These are phyloP conservation scores for Poeciliopsis retropinna DNA, from an alignment of 2,113 vertebrate species.

Conservation along the genomic window DNA sequence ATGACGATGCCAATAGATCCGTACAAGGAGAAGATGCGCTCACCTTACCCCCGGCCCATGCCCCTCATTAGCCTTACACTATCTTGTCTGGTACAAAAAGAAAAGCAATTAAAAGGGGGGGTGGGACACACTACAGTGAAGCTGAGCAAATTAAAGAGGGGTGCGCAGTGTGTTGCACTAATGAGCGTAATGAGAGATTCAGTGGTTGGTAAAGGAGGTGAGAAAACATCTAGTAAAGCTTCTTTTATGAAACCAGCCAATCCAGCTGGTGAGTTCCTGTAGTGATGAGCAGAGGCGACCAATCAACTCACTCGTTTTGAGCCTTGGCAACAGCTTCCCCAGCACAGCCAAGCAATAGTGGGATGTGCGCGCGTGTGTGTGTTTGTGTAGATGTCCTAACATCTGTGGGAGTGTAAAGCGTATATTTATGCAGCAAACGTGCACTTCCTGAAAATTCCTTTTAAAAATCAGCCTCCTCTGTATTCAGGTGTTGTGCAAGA, in stretches of 20 bases:
- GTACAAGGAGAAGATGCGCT: neutral
- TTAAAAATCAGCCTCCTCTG: conserved; percentile 40
- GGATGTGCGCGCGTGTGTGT: conserved; percentile 47
- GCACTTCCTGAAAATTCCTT: conserved; percentile 26
- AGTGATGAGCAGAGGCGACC: conserved; percentile 74
- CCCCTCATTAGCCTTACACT: conserved; percentile 23
- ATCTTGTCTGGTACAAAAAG: conserved; percentile 8
- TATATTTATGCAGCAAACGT: conserved; percentile 17
- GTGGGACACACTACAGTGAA: neutral
- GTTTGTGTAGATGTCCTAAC: conserved; percentile 34
- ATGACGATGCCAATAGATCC: conserved; percentile 27
- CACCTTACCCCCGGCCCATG: neutral
- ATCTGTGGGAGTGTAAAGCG: conserved; percentile 40
- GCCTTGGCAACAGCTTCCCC: conserved; percentile 82
- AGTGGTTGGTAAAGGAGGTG: conserved; percentile 41
- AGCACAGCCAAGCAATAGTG: conserved; percentile 61
- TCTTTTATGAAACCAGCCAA: conserved; percentile 66
- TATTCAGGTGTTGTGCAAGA: conserved; percentile 35
- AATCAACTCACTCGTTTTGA: conserved; percentile 76
- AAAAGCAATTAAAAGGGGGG: neutral
- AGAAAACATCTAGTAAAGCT: conserved; percentile 66
- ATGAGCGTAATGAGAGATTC: conserved; percentile 59
- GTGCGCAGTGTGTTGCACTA: conserved; percentile 33
- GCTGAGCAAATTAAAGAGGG: conserved; percentile 53
- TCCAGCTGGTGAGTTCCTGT: conserved; percentile 64